Conservation (phyloP, 2,113 vertebrate species). For the Mormoops blainvillei region DNA sequence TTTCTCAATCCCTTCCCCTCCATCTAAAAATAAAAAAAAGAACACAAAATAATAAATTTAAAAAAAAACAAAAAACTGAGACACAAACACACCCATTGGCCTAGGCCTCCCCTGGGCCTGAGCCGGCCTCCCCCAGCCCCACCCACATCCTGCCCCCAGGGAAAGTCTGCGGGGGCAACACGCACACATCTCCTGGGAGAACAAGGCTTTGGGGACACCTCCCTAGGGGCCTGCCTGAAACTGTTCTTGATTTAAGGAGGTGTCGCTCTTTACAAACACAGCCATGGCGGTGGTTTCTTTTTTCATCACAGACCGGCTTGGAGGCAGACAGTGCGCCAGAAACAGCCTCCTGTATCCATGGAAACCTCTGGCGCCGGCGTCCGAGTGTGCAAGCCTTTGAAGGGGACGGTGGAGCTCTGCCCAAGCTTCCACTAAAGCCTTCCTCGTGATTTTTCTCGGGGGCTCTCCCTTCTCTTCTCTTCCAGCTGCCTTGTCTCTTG, state of each 20-base stretch:
- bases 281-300: background rate
- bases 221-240: background rate
- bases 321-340: background rate
- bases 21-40: too few species aligned
- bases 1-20: too few species aligned
- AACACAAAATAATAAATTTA: too few species aligned
- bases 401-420: background rate
- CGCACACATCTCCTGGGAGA: background rate
- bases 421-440: background rate
- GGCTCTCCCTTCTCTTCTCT: background rate
- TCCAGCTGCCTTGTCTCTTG: background rate
- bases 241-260: background rate
- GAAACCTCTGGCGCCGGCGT: background rate
- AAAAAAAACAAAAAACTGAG: too few species aligned
- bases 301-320: background rate
- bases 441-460: background rate
- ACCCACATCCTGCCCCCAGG: too few species aligned
- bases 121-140: too few species aligned
- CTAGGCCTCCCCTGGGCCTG: background rate
- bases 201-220: accelerated
- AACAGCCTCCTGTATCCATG: background rate
- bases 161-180: too few species aligned
- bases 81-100: background rate
- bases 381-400: background rate
- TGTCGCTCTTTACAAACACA: background rate